Evolutionary conservation across 2,113 vertebrate genomes (phyloP).

Genomic region (Archocentrus centrarchus): DNA sequence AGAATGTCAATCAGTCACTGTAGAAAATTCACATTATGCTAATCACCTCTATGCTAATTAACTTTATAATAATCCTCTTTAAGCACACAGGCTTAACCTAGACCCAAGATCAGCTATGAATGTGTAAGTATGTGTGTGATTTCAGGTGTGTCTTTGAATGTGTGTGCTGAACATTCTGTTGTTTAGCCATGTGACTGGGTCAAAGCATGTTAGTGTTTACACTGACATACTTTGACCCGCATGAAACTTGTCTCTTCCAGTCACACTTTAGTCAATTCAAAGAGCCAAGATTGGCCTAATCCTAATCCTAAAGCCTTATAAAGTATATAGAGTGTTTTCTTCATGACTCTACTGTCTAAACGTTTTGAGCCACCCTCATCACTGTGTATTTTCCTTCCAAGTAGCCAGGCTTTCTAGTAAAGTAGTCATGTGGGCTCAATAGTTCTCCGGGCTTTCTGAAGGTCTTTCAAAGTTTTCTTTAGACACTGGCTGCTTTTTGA

Average conservation of each 20-base stretch:
- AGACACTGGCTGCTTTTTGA: too few relatives aligned
- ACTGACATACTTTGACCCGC: too few relatives aligned
- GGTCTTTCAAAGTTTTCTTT: too few relatives aligned
- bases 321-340: not conserved
- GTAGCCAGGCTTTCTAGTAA: too few relatives aligned
- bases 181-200: not conserved
- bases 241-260: not conserved
- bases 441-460: too few relatives aligned
- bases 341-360: not conserved
- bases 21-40: conserved; percentile 33
- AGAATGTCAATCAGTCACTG: conserved; percentile 36
- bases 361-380: rapidly evolving
- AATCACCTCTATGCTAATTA: conserved; percentile 37
- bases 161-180: not conserved
- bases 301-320: conserved; percentile 32
- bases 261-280: conserved; percentile 1
- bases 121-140: not conserved
- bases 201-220: not conserved
- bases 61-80: conserved; percentile 24
- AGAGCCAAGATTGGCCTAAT: conserved; percentile 1
- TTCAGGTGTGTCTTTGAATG: not conserved
- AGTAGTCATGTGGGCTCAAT: too few relatives aligned
- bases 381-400: not conserved
- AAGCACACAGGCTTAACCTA: conserved; percentile 12
- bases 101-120: not conserved